Evolutionary conservation across 2,113 vertebrate genomes (phyloP).

Genomic region (Sisor rabdophorus): DNA sequence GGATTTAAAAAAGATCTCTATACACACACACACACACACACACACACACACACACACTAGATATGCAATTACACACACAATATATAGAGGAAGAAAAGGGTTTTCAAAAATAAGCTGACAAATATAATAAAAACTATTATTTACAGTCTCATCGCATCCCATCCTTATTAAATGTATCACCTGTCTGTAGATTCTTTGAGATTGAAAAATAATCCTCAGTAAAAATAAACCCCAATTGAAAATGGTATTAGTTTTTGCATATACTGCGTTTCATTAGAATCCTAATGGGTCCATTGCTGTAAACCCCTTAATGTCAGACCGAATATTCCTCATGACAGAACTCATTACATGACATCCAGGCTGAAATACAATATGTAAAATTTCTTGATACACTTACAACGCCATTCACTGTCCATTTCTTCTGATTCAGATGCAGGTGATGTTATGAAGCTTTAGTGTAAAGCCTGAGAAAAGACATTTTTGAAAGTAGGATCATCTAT

Average conservation of each 20-base stretch:
- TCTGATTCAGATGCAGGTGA: not conserved
- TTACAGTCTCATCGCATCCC: not conserved
- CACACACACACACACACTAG: not conserved
- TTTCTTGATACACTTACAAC: not conserved
- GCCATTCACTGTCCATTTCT: not conserved
- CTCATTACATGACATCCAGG: not conserved
- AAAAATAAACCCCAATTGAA: not conserved
- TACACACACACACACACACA: not conserved
- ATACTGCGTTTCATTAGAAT: not conserved
- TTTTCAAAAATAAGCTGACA: not conserved
- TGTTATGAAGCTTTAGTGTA: not conserved
- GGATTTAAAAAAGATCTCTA: not conserved
- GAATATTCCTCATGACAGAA: conserved; percentile 1
- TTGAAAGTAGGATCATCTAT: not conserved
- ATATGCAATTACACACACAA: not conserved
- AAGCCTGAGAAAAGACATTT: not conserved
- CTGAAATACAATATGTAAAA: not conserved
- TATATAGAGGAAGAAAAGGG: not conserved
- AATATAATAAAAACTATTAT: not conserved
- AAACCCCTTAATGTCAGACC: conserved; percentile 5
- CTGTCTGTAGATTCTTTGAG: not conserved
- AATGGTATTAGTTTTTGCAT: not conserved
- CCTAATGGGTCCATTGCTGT: not conserved
- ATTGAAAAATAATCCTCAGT: not conserved
- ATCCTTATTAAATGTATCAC: not conserved